Conservation (phyloP, 2,797 vertebrate genomes). For the Distichodus sexfasciatus region DNA sequence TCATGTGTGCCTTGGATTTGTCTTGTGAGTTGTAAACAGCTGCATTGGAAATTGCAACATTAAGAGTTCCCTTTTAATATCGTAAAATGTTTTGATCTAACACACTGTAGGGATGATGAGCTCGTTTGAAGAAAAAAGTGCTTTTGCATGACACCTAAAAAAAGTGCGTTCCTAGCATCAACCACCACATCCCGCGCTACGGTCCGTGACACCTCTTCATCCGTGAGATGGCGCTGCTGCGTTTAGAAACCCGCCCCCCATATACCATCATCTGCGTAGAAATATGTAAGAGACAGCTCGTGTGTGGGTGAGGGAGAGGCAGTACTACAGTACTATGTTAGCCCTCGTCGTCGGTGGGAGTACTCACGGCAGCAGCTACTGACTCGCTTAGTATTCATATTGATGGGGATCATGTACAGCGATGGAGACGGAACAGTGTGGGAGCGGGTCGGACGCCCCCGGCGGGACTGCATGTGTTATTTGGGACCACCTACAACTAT, state of each 20-base stretch:
- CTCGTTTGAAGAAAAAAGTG: no score
- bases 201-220: background rate
- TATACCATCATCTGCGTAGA: conserved; percentile 30
- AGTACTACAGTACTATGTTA: conserved; percentile 55
- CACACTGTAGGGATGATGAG: no score
- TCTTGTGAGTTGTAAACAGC: no score
- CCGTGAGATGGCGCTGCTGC: conserved; percentile 66
- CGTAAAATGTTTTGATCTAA: no score
- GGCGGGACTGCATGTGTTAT: conserved; percentile 77
- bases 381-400: conserved; percentile 27
- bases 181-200: no score
- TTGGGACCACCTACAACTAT: conserved; percentile 75
- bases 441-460: conserved; percentile 73
- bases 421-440: conserved; percentile 71
- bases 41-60: no score
- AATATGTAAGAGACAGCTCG: conserved; percentile 56
- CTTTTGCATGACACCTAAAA: no score
- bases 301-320: conserved; percentile 51
- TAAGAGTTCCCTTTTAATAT: no score
- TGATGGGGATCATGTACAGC: conserved; percentile 69
- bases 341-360: conserved; percentile 26
- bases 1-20: no score
- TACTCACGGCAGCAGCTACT: conserved; percentile 45
- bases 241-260: conserved; percentile 26
- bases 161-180: no score